Percentiles rank a stretch among this genome's conserved stretches.
Conservation (phyloP, 2,113 vertebrate species). For the Anguilla rostrata region DNA sequence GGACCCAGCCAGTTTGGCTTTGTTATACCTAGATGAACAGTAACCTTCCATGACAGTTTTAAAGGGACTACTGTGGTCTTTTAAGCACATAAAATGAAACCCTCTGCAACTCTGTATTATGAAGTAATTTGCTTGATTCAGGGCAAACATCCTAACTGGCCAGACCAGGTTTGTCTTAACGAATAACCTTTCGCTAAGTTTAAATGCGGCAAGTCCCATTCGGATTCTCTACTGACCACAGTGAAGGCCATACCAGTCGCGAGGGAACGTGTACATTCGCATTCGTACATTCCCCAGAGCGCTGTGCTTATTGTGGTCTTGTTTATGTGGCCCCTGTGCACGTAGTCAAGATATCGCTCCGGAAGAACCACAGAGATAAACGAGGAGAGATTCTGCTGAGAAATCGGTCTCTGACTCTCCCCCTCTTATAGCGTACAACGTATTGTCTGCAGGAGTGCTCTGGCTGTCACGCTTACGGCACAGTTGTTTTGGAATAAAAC, state of each 20-base stretch:
- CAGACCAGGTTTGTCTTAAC: conserved; percentile 52
- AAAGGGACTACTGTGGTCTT: conserved; percentile 56
- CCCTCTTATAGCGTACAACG: conserved; percentile 63
- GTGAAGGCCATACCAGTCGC: conserved; percentile 40
- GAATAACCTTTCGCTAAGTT: conserved; percentile 49
- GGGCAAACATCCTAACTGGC: conserved; percentile 22
- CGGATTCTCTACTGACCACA: conserved; percentile 35
- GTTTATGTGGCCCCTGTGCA: conserved; percentile 33
- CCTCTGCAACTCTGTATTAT: conserved; percentile 52
- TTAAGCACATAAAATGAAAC: conserved; percentile 61
- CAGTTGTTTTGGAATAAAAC: not conserved
- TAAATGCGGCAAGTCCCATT: conserved; percentile 37
- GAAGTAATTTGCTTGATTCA: conserved; percentile 44
- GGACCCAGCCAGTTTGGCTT: conserved; percentile 56
- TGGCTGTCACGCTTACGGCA: conserved; percentile 44
- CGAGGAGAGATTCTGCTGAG: conserved; percentile 56
- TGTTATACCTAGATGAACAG: conserved; percentile 70
- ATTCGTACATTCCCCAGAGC: conserved; percentile 33
- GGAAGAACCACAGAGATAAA: conserved; percentile 60
- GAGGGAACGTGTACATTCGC: conserved; percentile 54
- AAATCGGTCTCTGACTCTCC: conserved; percentile 64
- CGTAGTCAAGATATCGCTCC: conserved; percentile 51
- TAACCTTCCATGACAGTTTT: conserved; percentile 62
- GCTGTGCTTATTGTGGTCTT: conserved; percentile 37
- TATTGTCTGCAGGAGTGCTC: conserved; percentile 44